Evolutionary conservation across 2,113 vertebrate genomes (phyloP), one percentile per base, ranked within the genome.

Genomic region (Paramormyrops kingsleyae): DNA sequence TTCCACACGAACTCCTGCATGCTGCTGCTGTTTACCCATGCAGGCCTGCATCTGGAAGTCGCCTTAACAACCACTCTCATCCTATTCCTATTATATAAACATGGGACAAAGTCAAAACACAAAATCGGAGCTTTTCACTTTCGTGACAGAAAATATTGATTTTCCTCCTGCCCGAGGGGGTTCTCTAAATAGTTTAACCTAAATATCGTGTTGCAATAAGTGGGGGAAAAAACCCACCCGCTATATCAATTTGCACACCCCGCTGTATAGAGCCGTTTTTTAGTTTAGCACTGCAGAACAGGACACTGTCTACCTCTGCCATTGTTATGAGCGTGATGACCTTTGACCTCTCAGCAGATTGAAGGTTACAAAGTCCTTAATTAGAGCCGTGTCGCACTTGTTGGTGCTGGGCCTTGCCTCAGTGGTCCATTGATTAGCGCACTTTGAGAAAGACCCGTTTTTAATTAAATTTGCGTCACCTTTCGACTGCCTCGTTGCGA

Each of bases 281-380:
- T 39, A 4, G 8, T 77, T 39, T 77, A 39, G 70, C 27, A 42
- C 74, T 42, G 35, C n/a, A 19, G 74, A 6, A 42, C 35, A 39
- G 31, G 7, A 12, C 24, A 77, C 5, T 1, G 35, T 24, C 8
- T 24, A 84, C 17, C 83, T 46, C 42, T 46, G 17, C 9, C 50
- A 24, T 87, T 87, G 85, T 53, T 17, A 31, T 19, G 49, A 2
- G n/a, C 50, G 31, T 31, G 50, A 86, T 87, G 85, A 87, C 49
- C 50, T 53, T 35, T 87, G 50, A 35, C 50, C 47, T 53, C 50
- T 53, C 10, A 17, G 12, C 13, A 35, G 85, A 87, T 87, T 56
- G 85, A 87, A 87, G 85, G 85, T 87, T 52, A 87, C 85, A 87
- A 87, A 87, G 50, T 27, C 85, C 85, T 87, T 52, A 35, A 87